These are phyloP conservation scores for Cataglyphis cursor DNA, from an alignment of 2,888 invertebrate species.

Conservation along the genomic window DNA sequence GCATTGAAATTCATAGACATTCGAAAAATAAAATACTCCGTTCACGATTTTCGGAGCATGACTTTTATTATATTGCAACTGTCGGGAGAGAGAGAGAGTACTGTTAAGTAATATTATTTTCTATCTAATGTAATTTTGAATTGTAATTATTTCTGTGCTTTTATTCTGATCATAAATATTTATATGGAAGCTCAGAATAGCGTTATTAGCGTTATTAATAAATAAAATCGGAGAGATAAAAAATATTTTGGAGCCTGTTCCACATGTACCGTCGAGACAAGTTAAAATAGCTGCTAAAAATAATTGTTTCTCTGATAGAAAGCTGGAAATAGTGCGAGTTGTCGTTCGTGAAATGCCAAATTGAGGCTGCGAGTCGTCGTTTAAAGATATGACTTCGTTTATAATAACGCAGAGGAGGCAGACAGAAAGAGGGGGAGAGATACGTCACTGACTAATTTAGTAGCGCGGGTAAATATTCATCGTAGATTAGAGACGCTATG, in stretches of 20 bases:
- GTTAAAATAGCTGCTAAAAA: background rate
- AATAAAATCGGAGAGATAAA: background rate
- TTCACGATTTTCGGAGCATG: background rate
- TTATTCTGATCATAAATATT: background rate
- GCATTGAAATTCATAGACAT: slow-evolving; percentile 14
- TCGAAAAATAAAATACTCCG: background rate
- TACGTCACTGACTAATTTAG: slow-evolving; percentile 53
- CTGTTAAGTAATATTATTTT: background rate
- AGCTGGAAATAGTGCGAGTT: slow-evolving; percentile 57
- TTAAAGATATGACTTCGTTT: slow-evolving; percentile 47
- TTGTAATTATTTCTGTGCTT: background rate
- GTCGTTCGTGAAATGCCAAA: slow-evolving; percentile 55
- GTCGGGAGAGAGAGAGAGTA: background rate
- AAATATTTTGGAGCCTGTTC: background rate
- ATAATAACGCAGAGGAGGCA: slow-evolving; percentile 29
- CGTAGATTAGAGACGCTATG: slow-evolving; percentile 50
- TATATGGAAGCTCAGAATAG: background rate
- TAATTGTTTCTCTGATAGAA: slow-evolving; percentile 12
- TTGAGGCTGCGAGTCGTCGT: slow-evolving; percentile 36
- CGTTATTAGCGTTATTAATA: slow-evolving; percentile 23
- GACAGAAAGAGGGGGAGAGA: background rate
- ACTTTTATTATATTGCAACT: slow-evolving; percentile 8
- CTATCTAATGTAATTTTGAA: background rate
- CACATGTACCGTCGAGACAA: background rate
- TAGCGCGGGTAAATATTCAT: slow-evolving; percentile 59